Base-by-base conservation (phyloP, 2,797 vertebrate genomes). In the Coilia nasus region DNA sequence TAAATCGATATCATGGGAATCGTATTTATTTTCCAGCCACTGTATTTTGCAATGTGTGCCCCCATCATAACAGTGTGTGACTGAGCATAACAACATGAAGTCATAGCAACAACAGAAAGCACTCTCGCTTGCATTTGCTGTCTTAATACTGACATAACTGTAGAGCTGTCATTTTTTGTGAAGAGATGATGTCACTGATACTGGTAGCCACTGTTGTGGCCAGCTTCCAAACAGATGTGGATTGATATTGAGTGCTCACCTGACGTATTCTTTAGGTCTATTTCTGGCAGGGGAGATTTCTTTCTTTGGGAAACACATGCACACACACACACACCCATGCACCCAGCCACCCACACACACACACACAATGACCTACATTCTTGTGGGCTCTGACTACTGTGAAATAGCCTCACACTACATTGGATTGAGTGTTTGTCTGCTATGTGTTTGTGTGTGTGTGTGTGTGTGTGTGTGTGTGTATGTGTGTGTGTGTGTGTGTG, bases 341-440 rank as follows among this genome's bases (percentile, higher is more conserved):
- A n/a, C n/a, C n/a, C n/a, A n/a, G n/a, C n/a, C n/a, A n/a, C n/a
- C n/a, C 35, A 41, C 35, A 41, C 35, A 41, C 35, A 41, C 35
- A 85, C 84, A 84, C 81, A 64, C 59, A 82, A 62, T 89, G 88
- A 87, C 86, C 86, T 89, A 85, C 83, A 87, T 89, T 87, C 83
- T 56, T 83, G 31, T 5, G 83, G 50, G 56, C 84, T 87, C 86
- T 28, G 85, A 88, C 87, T 85, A 89, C 85, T 60, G 85, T 92
- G 89, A 89, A 91, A 89, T 90, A 87, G 81, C 81, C 83, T 83
- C 86, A 87, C 87, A 41, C 89, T 91, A 50, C 89, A 91, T 62
- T 85, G 88, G 82, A 59, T 88, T 83, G 78, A 89, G 84, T 64
- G 62, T 64, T 23, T 64, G 23, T 28, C 62, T 64, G 23, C 62